Evolutionary conservation across 2,888 invertebrate species (phyloP).

Genomic region (Diplolepis rosae): DNA sequence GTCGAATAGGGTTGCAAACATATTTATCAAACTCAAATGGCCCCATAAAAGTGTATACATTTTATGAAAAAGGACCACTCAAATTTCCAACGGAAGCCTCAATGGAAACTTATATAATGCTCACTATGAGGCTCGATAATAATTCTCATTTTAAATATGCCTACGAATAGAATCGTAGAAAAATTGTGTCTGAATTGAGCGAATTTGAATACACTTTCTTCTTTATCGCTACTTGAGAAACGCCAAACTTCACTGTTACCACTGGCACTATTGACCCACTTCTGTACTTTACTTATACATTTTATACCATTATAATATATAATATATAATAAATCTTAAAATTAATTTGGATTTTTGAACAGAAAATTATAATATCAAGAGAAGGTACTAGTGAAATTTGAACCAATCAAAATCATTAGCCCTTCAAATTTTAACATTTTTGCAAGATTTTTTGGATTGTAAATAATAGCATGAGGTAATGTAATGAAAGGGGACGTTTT

Average conservation of each 20-base stretch:
- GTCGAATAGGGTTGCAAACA: constrained; percentile 22
- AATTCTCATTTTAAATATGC: constrained; percentile 23
- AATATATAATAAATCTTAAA: too few relatives aligned
- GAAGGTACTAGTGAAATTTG: too few relatives aligned
- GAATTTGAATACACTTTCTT: constrained; percentile 28
- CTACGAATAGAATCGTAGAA: neutral
- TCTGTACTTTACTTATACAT: neutral
- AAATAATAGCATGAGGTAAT: too few relatives aligned
- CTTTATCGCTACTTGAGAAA: constrained; percentile 23
- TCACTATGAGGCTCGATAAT: constrained; percentile 39
- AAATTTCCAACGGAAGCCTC: constrained; percentile 37
- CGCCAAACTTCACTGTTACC: neutral
- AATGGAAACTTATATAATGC: constrained; percentile 35
- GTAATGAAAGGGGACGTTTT: too few relatives aligned
- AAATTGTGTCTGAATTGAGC: constrained; percentile 13
- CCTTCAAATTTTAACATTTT: too few relatives aligned
- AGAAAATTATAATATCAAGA: too few relatives aligned
- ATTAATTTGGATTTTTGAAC: too few relatives aligned
- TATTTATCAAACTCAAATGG: constrained; percentile 30
- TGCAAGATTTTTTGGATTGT: too few relatives aligned
- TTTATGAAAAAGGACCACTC: constrained; percentile 29
- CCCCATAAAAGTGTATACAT: constrained; percentile 28
- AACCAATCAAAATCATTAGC: too few relatives aligned
- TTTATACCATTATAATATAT: too few relatives aligned
- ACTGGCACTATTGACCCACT: constrained; percentile 7